These are phyloP conservation scores for Ptiloglossa arizonensis DNA, from an alignment of 1,140 invertebrate genomes.

Conservation along the genomic window DNA sequence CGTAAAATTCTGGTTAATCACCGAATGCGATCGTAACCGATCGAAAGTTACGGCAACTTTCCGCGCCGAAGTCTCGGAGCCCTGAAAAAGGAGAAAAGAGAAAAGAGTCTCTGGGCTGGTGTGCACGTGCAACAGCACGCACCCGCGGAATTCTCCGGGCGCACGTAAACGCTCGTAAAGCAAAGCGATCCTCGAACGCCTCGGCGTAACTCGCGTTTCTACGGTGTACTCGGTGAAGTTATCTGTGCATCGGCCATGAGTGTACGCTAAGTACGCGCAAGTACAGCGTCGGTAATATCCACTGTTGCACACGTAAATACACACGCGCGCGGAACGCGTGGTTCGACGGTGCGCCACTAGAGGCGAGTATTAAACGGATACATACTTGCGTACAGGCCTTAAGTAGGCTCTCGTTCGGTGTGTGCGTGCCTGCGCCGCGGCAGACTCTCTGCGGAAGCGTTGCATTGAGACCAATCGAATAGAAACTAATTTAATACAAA, in stretches of 20 bases:
- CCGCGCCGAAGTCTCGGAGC: not conserved
- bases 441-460: slow-evolving; percentile 61
- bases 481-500: slow-evolving; percentile 63
- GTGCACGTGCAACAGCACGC: slow-evolving; percentile 23
- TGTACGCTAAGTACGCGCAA: slow-evolving; percentile 63
- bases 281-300: slow-evolving; percentile 53
- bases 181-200: slow-evolving; percentile 69
- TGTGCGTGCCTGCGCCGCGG: slow-evolving; percentile 43
- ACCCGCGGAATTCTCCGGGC: slow-evolving; percentile 35
- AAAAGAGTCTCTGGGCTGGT: not conserved
- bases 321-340: slow-evolving; percentile 24
- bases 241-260: slow-evolving; percentile 70
- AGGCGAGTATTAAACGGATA: slow-evolving; percentile 66
- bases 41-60: not conserved
- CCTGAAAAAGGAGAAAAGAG: not conserved
- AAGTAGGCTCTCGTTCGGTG: slow-evolving; percentile 57
- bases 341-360: slow-evolving; percentile 47
- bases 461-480: slow-evolving; percentile 68
- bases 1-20: no score
- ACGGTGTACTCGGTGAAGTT: slow-evolving; percentile 48
- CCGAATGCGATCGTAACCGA: not conserved
- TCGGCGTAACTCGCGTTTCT: slow-evolving; percentile 63
- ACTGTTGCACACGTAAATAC: slow-evolving; percentile 30
- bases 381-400: slow-evolving; percentile 64
- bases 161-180: slow-evolving; percentile 66